Evolutionary conservation across 2,113 vertebrate species (phyloP), one percentile per base, ranked within the genome.

Genomic region (Arvicanthis niloticus): DNA sequence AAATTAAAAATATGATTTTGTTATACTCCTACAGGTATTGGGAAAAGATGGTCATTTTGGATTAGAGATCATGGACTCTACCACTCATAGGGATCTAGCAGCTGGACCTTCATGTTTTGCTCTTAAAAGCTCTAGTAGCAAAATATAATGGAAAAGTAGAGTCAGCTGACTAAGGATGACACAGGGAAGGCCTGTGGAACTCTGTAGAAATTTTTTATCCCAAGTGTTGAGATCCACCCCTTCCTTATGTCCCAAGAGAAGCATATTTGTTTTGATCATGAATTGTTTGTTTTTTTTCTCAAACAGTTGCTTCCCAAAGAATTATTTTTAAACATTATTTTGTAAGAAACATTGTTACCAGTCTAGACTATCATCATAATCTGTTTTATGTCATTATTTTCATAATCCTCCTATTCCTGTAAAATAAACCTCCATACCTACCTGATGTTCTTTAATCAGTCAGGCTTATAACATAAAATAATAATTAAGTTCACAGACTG

Each of bases 111-210:
- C 5, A 37, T 37, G 3, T 48, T 29, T 7, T 67, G 37, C 31
- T 53, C 51, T 88, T 37, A 15, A 6, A 68, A 51, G 22, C 9
- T 12, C 42, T 26, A 26, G 22, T 4, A 37, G 6, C 24, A 26
- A 48, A 31, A 53, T 24, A 40, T 56, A 19, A 68, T 22, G 21
- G 1, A 1, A n/a, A 77, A 1, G 37, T 21, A 51, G 48, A 5
- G 9, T n/a, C 34, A 75, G 22, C 0, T 51, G 5, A 37, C 24
- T 75, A 3, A 13, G 15, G 3, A 76, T 13, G 3, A 31, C 22
- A 11, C 2, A 53, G 8, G 13, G 12, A 1, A 2, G 26, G 3
- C 31, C 19, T 53, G 7, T n/a, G 73, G 82, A 5, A 56, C 5
- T 5, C 37, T 48, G 65, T 78, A 78, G 2, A 6, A 72, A 34